phyloP scores from a whole-genome alignment of 2,113 vertebrate genomes.

The Apistogramma diplotaenia region DNA sequence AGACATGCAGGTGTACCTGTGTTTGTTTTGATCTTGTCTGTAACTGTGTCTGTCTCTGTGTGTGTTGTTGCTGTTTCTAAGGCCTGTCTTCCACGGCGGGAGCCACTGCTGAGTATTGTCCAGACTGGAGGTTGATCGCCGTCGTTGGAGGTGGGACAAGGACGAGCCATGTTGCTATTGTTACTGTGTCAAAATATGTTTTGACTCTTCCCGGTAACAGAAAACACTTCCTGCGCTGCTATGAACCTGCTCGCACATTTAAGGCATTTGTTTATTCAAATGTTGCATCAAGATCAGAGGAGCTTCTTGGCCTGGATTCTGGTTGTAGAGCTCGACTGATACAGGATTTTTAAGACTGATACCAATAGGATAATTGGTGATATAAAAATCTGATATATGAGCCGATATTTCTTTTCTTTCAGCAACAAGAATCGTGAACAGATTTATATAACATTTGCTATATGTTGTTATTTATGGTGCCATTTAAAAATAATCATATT shows the following conservation, averaged over 20 bases:
- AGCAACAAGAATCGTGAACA: not conserved
- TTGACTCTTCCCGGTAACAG: not conserved
- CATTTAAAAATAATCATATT: not conserved
- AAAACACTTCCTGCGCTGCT: not conserved
- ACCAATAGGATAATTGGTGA: not conserved
- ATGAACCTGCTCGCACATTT: not conserved
- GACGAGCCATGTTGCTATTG: constrained; percentile 1
- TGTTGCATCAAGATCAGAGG: not conserved
- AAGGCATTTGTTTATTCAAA: constrained; percentile 24
- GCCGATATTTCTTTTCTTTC: not conserved
- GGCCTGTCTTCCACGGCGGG: constrained; percentile 2
- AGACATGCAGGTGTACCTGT: constrained; percentile 1
- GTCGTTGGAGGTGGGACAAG: constrained; percentile 3
- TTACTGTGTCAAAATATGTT: constrained; percentile 17
- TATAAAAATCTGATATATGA: not conserved
- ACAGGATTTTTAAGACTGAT: too few relatives aligned
- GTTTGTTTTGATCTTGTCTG: constrained; percentile 15
- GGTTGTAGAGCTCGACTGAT: not conserved
- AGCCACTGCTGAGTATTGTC: constrained; percentile 3
- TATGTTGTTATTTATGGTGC: not conserved
- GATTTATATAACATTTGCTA: too few relatives aligned
- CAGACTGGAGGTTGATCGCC: constrained; percentile 29
- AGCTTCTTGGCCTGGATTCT: not conserved
- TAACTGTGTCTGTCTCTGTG: not conserved
- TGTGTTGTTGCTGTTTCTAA: constrained; percentile 17